Evolutionary conservation across 1,140 invertebrate genomes (phyloP), one percentile per base, ranked within the genome.

Genomic region (Pseudachorutes palmiensis): DNA sequence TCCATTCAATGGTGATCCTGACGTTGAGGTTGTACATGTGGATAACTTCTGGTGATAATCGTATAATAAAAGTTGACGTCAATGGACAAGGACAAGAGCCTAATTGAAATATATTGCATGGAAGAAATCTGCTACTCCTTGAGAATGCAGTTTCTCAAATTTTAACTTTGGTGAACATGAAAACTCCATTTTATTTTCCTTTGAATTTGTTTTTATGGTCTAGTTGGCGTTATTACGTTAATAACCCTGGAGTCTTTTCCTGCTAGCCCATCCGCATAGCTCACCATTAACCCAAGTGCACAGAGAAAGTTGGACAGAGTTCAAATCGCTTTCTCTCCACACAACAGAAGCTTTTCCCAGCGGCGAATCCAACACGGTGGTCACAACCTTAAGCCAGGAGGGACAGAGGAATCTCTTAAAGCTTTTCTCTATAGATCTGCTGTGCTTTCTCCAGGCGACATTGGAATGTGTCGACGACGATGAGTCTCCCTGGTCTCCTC

Each of bases 321-420:
- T 61, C 59, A 61, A 61, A 61, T 61, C 14, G 59, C 59, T 61
- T 61, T 61, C 59, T 28, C 59, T 57, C 5, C 19, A 41, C 51
- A 24, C 36, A 45, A 45, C 9, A 9, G 36, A 45, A 45, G 19
- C 9, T 45, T 45, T 45, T 45, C 9, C 9, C 9, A 45, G 19
- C 19, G 9, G 19, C 9, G 36, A 45, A 45, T 9, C 36, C 36
- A 12, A n/a, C n/a, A n/a, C n/a, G n/a, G n/a, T n/a, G n/a, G n/a
- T n/a, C n/a, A n/a, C n/a, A n/a, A n/a, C n/a, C n/a, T n/a, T n/a
- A n/a, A n/a, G n/a, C n/a, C n/a, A n/a, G n/a, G n/a, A n/a, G n/a
- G n/a, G n/a, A n/a, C n/a, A n/a, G n/a, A n/a, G n/a, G n/a, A n/a
- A n/a, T n/a, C n/a, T n/a, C n/a, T n/a, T n/a, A n/a, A n/a, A n/a